Base-by-base conservation (phyloP, 2,888 invertebrate genomes). In the Stenodema calcarata region DNA sequence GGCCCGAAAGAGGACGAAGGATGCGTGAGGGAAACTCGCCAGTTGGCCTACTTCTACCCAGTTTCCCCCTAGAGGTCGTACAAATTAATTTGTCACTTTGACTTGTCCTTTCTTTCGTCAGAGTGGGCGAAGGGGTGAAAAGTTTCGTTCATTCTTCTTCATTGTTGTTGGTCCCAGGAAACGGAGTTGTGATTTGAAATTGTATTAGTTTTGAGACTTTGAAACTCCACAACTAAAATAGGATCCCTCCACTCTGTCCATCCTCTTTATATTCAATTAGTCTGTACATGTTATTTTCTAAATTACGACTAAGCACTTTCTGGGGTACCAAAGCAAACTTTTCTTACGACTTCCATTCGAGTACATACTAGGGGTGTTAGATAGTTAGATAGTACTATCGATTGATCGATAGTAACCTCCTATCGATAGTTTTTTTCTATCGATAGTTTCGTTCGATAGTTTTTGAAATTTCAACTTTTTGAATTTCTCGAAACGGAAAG, bases 21-120 rank as follows among this genome's bases (percentile, higher is more conserved):
- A 80, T 80, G 80, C 80, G 80, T 54, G 30, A 54, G 80, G 80
- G 80, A 80, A 80, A 30, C 30, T 42, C 80, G 80, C 80, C 80
- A 80, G 80, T 80, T 80, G 80, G 80, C 80, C 62, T 35, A 54
- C 18, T 62, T 80, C 54, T n/a, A 30, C 47, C n/a, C 23, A 54
- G 54, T 16, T 80, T 41, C 44, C 78, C 41, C 44, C 27, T 7
- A n/a, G 62, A 23, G 62, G 62, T 11, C 62, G 23, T 62, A 62
- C 62, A 62, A 62, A 62, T 62, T 62, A 62, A 62, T 62, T 62
- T 62, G 62, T 62, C 62, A 23, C 27, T 62, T 62, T 18, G 62
- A 27, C 18, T 62, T 62, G 62, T 62, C 62, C 62, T 62, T 23
- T 18, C n/a, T 62, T 62, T 23, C n/a, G 50, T 14, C 18, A 23